Conservation (phyloP, 2,888 invertebrate genomes). For the Xestia ashworthii region DNA sequence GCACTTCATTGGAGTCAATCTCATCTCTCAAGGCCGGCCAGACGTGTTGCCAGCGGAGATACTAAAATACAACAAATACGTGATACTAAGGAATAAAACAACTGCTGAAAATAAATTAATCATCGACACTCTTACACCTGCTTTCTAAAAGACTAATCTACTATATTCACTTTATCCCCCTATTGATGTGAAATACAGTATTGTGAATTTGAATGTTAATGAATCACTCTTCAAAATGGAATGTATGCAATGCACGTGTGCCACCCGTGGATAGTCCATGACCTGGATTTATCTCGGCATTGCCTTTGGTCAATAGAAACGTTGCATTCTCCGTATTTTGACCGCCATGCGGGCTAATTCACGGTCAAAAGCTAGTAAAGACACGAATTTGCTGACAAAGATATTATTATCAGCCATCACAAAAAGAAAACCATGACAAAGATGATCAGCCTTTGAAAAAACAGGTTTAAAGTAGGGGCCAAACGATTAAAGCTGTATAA, state of each 20-base stretch:
- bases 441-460: neutral
- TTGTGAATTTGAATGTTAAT: neutral
- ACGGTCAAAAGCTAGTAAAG: neutral
- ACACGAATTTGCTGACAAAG: neutral
- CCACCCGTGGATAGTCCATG: neutral
- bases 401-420: neutral
- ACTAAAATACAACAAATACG: conserved; percentile 90
- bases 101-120: neutral
- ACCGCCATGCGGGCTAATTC: neutral
- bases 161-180: no score
- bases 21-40: conserved; percentile 97
- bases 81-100: conserved; percentile 5
- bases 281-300: neutral
- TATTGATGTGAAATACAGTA: neutral
- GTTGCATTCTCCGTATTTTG: no score
- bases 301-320: neutral
- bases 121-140: neutral
- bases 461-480: neutral
- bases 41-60: conserved; percentile 98
- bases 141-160: neutral
- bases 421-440: no score
- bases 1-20: conserved; percentile 95
- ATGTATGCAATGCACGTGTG: neutral
- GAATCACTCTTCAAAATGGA: neutral
- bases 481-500: neutral